Conservation (phyloP, 2,797 vertebrate genomes). For the Malacoctenus gilli region DNA sequence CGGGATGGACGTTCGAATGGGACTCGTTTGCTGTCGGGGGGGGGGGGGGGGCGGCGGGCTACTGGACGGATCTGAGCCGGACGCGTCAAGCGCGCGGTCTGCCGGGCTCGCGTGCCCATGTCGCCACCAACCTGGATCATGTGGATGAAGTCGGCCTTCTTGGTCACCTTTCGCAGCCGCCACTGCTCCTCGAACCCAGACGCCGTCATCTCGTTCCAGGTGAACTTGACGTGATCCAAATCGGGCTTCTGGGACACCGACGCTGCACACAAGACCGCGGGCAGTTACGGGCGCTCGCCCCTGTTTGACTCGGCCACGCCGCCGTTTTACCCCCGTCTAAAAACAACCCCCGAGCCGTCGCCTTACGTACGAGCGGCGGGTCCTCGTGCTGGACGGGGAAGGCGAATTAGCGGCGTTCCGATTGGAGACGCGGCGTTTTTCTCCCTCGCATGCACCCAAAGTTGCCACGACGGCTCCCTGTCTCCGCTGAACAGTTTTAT, state of each 20-base stretch:
- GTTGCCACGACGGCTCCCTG: no score
- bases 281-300: no score
- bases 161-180: slow-evolving; percentile 75
- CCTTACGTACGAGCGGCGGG: no score
- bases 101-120: not conserved
- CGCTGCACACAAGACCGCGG: slow-evolving; percentile 58
- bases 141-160: slow-evolving; percentile 94
- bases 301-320: no score
- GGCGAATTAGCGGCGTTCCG: not conserved
- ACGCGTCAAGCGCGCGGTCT: no score
- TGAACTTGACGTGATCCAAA: slow-evolving; percentile 86
- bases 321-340: no score
- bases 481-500: not conserved
- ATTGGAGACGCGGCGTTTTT: not conserved
- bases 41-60: no score
- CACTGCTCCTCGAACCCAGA: slow-evolving; percentile 87
- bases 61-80: slow-evolving; percentile 45
- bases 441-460: not conserved
- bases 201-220: slow-evolving; percentile 89
- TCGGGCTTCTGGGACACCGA: slow-evolving; percentile 81
- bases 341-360: no score
- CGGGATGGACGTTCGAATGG: slow-evolving; percentile 53
- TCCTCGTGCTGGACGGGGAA: no score
- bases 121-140: slow-evolving; percentile 90
- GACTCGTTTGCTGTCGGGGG: slow-evolving; percentile 53